These are phyloP conservation scores for Tapirus indicus DNA, from an alignment of 2,797 vertebrate species.

Conservation along the genomic window DNA sequence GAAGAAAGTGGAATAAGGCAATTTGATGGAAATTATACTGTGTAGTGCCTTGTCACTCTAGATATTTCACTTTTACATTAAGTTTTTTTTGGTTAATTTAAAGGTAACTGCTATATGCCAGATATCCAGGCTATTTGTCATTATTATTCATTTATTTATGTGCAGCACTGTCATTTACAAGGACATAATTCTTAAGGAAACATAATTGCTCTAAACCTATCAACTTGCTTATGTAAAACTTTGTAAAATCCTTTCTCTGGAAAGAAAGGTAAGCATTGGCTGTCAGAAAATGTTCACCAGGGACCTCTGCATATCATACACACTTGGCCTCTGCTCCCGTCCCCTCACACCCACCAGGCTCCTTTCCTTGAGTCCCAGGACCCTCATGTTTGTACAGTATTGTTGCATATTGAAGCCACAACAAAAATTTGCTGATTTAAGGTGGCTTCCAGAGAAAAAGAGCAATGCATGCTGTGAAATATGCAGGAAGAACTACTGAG, in stretches of 20 bases:
- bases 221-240: slow-evolving; percentile 56
- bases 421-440: neutral
- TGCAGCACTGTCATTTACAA: slow-evolving; percentile 72
- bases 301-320: neutral
- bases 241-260: slow-evolving; percentile 55
- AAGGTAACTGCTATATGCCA: slow-evolving; percentile 74
- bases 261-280: neutral
- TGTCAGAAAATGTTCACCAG: neutral
- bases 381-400: neutral
- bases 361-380: neutral
- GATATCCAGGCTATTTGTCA: slow-evolving; percentile 71
- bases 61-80: slow-evolving; percentile 80
- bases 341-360: neutral
- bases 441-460: neutral
- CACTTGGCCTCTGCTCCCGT: neutral
- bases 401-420: neutral
- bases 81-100: slow-evolving; percentile 76
- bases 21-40: slow-evolving; percentile 75
- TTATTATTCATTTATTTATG: slow-evolving; percentile 82
- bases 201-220: slow-evolving; percentile 64
- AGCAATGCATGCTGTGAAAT: neutral
- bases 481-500: neutral
- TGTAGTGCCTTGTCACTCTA: slow-evolving; percentile 71
- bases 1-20: slow-evolving; percentile 76
- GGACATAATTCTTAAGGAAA: slow-evolving; percentile 76